Percentiles rank a stretch among this genome's conserved stretches.
Conservation (phyloP, 1,140 invertebrate genomes). For the Trinorchestia longiramus region DNA sequence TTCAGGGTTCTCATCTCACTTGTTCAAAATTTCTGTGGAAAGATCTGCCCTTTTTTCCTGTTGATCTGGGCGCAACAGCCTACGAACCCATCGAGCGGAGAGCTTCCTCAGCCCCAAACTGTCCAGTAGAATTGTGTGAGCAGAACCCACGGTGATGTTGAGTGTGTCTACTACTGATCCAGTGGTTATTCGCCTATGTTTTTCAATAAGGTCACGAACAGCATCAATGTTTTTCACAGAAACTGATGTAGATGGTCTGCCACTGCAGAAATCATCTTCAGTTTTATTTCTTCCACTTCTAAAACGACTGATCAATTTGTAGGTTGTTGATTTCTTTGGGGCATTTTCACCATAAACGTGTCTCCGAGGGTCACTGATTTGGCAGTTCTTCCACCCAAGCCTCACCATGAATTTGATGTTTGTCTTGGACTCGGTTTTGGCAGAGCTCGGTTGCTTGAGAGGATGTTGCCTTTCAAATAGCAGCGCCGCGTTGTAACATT, state of each 20-base stretch:
- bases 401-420: no score
- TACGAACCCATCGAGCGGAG: not conserved
- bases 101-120: conserved; percentile 16
- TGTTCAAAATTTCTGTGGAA: conserved; percentile 56
- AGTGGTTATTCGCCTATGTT: conserved; percentile 52
- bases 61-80: not conserved
- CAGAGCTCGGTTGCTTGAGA: no score
- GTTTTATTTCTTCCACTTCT: conserved; percentile 3
- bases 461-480: no score
- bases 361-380: conserved; percentile 7
- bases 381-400: no score
- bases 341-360: conserved; percentile 55
- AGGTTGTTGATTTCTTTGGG: conserved; percentile 19
- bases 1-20: conserved; percentile 41
- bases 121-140: not conserved
- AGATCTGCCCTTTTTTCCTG: conserved; percentile 50
- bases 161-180: conserved; percentile 29
- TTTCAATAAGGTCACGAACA: conserved; percentile 53
- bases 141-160: conserved; percentile 21
- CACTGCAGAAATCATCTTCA: not conserved
- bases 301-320: conserved; percentile 28
- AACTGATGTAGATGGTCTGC: no score
- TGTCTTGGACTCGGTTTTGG: no score
- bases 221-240: conserved; percentile 48
- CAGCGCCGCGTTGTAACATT: no score